phyloP scores from a whole-genome alignment of 2,888 invertebrate genomes.

The Diarsia rubi region DNA sequence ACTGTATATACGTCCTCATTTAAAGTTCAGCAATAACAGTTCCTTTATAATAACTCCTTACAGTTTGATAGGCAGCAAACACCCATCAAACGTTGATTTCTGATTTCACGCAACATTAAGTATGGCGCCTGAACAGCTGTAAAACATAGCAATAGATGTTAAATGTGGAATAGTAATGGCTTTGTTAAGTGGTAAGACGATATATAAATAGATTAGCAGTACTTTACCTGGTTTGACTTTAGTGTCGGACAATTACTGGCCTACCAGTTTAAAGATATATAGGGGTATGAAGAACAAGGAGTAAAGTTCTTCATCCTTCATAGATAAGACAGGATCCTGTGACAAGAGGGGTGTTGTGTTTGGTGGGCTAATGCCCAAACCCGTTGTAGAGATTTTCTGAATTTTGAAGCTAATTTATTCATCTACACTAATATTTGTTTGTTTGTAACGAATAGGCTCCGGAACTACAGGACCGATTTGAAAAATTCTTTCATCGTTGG shows the following conservation, averaged over 20 bases:
- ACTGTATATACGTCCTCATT: neutral
- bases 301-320: too few species aligned
- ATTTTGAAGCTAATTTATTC: too few species aligned
- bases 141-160: slow-evolving; percentile 23
- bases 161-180: slow-evolving; percentile 17
- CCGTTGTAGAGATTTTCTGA: too few species aligned
- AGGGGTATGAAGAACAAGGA: too few species aligned
- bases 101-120: slow-evolving; percentile 53
- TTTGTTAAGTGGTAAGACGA: slow-evolving; percentile 20
- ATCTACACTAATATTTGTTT: too few species aligned
- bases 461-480: too few species aligned
- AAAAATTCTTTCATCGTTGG: too few species aligned
- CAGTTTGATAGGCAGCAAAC: slow-evolving; percentile 19
- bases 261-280: too few species aligned
- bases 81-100: slow-evolving; percentile 31
- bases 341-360: too few species aligned
- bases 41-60: slow-evolving; percentile 5
- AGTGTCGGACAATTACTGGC: neutral
- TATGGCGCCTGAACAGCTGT: slow-evolving; percentile 40
- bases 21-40: neutral
- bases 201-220: slow-evolving; percentile 20
- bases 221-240: neutral
- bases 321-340: too few species aligned
- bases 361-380: too few species aligned
- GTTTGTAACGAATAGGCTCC: too few species aligned